phyloP scores from a whole-genome alignment of 30 jellyfish, hydroid and myxozoan genomes.

The Turritopsis dohrnii region DNA sequence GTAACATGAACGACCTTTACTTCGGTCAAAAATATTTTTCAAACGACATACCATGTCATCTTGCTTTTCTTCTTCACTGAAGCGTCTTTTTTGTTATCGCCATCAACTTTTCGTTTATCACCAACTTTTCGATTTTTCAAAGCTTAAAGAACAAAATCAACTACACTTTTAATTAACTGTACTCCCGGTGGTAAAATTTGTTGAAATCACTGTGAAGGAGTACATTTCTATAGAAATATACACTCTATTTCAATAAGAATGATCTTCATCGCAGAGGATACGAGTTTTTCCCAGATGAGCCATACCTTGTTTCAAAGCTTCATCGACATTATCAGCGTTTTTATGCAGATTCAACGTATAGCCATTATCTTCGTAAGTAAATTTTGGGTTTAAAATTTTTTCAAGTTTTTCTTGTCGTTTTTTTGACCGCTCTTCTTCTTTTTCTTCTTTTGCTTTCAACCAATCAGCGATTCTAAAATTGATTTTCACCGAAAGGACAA shows the following conservation, averaged over 20 bases:
- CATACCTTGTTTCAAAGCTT: slow-evolving; percentile 83
- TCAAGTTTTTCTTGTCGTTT: slow-evolving; percentile 77
- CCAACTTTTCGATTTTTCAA: slow-evolving; percentile 2
- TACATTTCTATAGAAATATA: no score
- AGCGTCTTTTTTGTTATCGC: neutral
- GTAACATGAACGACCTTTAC: no score
- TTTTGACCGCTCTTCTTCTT: slow-evolving; percentile 64
- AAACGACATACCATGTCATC: neutral
- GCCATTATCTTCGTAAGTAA: slow-evolving; percentile 43
- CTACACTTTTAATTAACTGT: no score
- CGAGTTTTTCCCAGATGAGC: no score
- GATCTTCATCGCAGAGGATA: slow-evolving; percentile 1
- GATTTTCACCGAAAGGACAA: no score
- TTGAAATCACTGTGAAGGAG: no score
- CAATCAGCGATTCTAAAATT: slow-evolving; percentile 80
- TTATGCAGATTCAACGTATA: slow-evolving; percentile 57
- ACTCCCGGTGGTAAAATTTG: no score
- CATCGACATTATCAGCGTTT: slow-evolving; percentile 82
- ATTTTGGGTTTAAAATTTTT: slow-evolving; percentile 64
- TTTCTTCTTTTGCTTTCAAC: slow-evolving; percentile 55
- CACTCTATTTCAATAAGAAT: neutral
- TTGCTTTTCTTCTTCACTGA: neutral
- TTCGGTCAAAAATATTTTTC: neutral
- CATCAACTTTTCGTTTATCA: slow-evolving; percentile 16
- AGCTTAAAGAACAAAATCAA: neutral